These are phyloP conservation scores for Enteromius afrohamiltoni DNA, from an alignment of 2,797 vertebrate species.

Conservation along the genomic window DNA sequence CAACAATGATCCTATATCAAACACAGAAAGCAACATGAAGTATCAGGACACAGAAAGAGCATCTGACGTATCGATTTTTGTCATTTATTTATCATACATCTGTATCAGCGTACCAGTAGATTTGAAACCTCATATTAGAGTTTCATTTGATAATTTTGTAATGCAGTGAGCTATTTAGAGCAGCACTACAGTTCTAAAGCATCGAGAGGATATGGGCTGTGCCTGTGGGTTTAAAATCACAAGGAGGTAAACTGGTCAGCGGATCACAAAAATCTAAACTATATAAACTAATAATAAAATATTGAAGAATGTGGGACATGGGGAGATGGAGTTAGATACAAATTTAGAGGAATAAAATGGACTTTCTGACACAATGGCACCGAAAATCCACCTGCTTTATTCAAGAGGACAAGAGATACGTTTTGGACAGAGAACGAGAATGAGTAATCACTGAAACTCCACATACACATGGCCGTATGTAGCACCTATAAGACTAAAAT, in stretches of 20 bases:
- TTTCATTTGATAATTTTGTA: not conserved
- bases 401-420: not conserved
- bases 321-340: conserved; percentile 57
- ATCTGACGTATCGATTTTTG: conserved; percentile 47
- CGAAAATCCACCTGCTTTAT: conserved; percentile 18
- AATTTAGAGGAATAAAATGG: conserved; percentile 76
- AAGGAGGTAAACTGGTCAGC: not conserved
- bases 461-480: not conserved
- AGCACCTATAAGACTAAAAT: not conserved
- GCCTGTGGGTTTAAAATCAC: not conserved
- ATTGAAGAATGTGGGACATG: conserved; percentile 62
- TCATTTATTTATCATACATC: conserved; percentile 53
- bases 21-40: conserved; percentile 66
- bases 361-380: conserved; percentile 73
- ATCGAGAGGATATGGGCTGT: not conserved
- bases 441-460: not conserved
- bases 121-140: not conserved
- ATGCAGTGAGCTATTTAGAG: conserved; percentile 1
- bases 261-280: not conserved
- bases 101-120: not conserved
- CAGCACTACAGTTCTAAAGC: not conserved
- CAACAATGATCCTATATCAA: conserved; percentile 72
- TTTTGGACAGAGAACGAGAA: conserved; percentile 1
- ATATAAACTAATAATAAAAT: not conserved
- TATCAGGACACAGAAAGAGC: conserved; percentile 30